Percentiles rank a stretch among this genome's conserved stretches.
phyloP scores from a whole-genome alignment of 2,888 invertebrate species.

The Philhelius pedissequus region DNA sequence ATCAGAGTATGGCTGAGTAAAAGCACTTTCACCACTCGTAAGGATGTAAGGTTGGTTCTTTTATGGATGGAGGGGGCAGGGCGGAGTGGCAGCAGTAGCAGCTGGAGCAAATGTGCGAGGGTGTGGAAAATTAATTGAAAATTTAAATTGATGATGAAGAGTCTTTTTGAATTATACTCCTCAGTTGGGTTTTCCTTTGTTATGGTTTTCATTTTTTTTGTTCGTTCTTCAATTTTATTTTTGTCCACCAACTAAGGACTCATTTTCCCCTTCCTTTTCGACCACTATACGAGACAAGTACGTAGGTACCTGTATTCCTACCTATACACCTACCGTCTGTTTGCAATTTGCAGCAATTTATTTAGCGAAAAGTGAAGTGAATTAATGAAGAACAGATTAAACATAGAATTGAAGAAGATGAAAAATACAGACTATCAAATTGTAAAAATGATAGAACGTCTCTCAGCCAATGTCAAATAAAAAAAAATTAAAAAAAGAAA shows the following conservation, averaged over 20 bases:
- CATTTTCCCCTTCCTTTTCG: not conserved
- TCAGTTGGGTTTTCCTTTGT: constrained; percentile 4
- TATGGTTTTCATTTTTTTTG: not conserved
- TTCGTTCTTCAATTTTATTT: not conserved
- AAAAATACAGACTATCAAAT: not conserved
- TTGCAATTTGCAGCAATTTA: constrained; percentile 57
- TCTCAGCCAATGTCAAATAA: not conserved
- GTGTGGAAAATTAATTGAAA: constrained; percentile 64
- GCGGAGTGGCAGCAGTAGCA: not conserved
- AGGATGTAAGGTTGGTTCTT: not conserved
- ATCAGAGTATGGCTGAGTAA: constrained; percentile 19
- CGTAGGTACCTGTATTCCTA: not conserved
- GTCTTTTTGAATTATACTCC: constrained; percentile 16
- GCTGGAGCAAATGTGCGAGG: constrained; percentile 20
- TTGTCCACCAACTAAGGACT: not conserved
- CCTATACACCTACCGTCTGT: not conserved
- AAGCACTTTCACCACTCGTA: constrained; percentile 19
- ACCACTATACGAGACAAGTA: too few relatives aligned
- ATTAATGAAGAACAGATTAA: constrained; percentile 49
- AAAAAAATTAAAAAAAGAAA: too few relatives aligned
- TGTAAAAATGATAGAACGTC: too few relatives aligned
- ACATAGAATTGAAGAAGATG: constrained; percentile 6
- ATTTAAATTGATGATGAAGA: constrained; percentile 61
- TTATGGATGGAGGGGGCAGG: not conserved
- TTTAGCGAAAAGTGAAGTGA: constrained; percentile 35